Conservation (phyloP, 2,797 vertebrate species). For the Pangasius mekongensis region DNA sequence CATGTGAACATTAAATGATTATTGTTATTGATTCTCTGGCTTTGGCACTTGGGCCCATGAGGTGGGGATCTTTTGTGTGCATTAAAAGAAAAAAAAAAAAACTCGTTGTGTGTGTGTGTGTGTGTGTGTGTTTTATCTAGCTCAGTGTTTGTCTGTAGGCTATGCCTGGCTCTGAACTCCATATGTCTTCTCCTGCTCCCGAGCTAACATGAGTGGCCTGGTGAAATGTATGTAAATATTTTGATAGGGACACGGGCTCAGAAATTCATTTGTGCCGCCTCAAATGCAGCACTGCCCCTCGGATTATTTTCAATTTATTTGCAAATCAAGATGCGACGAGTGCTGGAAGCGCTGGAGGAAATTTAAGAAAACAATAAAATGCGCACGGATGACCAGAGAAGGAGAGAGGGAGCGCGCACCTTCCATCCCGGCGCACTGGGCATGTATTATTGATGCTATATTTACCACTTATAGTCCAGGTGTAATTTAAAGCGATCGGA, state of each 20-base stretch:
- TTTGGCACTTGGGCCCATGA: conserved; percentile 34
- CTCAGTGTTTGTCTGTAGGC: conserved; percentile 37
- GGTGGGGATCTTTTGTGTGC: conserved; percentile 14
- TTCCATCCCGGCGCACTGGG: conserved; percentile 85
- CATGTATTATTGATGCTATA: conserved; percentile 79
- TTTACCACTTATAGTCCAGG: conserved; percentile 66
- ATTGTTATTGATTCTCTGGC: conserved; percentile 55
- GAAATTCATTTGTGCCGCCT: conserved; percentile 95
- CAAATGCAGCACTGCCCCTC: conserved; percentile 87
- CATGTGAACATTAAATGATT: conserved; percentile 53
- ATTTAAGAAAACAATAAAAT: conserved; percentile 87
- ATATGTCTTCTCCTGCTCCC: conserved; percentile 84
- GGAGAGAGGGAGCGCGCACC: conserved; percentile 73
- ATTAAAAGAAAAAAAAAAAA: neutral
- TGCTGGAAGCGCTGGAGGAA: conserved; percentile 80
- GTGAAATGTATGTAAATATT: conserved; percentile 99
- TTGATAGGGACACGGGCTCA: conserved; percentile 96
- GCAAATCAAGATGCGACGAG: conserved; percentile 97
- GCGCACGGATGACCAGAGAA: conserved; percentile 81
- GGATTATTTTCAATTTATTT: conserved; percentile 99
- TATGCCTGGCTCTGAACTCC: conserved; percentile 60
- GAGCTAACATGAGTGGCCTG: conserved; percentile 96
- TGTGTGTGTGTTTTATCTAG: conserved; percentile 28
- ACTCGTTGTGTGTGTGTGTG: neutral
- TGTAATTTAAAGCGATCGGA: conserved; percentile 70